phyloP scores from a whole-genome alignment of 2,888 invertebrate species.

The Caenorhabditis sp. region DNA sequence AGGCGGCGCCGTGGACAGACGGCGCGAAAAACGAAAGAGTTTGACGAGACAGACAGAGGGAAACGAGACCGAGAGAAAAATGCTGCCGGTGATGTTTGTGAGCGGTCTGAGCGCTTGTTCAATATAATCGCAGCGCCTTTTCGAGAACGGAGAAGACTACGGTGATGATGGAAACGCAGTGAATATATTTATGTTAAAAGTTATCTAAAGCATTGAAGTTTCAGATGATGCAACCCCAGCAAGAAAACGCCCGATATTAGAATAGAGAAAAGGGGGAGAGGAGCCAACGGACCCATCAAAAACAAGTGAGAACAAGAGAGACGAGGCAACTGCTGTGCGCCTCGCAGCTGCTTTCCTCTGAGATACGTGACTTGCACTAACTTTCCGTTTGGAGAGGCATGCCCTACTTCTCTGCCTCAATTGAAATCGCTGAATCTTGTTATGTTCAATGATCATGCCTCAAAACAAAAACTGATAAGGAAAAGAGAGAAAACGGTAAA shows the following conservation, averaged over 20 bases:
- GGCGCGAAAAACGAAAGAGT: slow-evolving; percentile 51
- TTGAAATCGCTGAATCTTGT: slow-evolving; percentile 10
- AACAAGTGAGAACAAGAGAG: slow-evolving; percentile 17
- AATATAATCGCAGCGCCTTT: slow-evolving; percentile 37
- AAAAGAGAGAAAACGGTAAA: not conserved
- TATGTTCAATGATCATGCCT: slow-evolving; percentile 45
- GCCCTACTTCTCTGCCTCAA: not conserved
- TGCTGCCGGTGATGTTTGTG: slow-evolving; percentile 34
- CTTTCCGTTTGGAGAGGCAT: slow-evolving; percentile 21
- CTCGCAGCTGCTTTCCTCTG: slow-evolving; percentile 40
- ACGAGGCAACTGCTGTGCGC: slow-evolving; percentile 41
- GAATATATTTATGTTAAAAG: slow-evolving; percentile 4
- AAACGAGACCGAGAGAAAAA: slow-evolving; percentile 48
- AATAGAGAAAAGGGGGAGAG: slow-evolving; percentile 3
- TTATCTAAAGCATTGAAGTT: no score
- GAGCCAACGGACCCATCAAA: slow-evolving; percentile 23
- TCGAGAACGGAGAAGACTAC: not conserved
- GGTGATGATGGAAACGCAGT: slow-evolving; percentile 22
- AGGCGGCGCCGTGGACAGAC: slow-evolving; percentile 56
- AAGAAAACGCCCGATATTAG: no score
- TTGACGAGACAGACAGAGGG: slow-evolving; percentile 28
- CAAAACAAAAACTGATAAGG: slow-evolving; percentile 37
- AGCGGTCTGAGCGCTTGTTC: slow-evolving; percentile 51
- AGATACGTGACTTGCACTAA: slow-evolving; percentile 59
- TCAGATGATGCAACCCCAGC: no score